A percentile compares a stretch with the other conserved stretches of the same genome.
Conservation (phyloP, 2,113 vertebrate species). For the Rostratula benghalensis region DNA sequence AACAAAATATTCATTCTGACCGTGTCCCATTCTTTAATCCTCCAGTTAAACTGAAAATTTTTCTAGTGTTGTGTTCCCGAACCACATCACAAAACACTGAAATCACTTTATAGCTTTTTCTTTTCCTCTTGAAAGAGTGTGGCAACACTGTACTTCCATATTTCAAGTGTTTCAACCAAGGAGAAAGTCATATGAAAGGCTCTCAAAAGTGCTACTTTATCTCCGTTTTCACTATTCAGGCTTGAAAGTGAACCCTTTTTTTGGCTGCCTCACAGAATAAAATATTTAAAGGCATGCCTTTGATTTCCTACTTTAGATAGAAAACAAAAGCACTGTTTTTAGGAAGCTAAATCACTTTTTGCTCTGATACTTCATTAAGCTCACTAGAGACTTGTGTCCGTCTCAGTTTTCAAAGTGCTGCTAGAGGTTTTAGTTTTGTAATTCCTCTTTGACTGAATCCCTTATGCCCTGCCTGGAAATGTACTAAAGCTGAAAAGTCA, state of each 20-base stretch:
- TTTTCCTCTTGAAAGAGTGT: background rate
- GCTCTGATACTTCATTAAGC: constrained; percentile 40
- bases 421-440: constrained; percentile 7
- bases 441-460: constrained; percentile 16
- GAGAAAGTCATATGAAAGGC: constrained; percentile 42
- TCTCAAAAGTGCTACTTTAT: constrained; percentile 39
- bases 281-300: constrained; percentile 14
- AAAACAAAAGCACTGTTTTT: constrained; percentile 57
- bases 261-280: constrained; percentile 5
- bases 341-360: constrained; percentile 20
- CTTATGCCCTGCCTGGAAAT: constrained; percentile 6
- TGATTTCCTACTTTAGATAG: constrained; percentile 36
- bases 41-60: background rate
- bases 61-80: background rate
- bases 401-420: constrained; percentile 19
- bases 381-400: background rate
- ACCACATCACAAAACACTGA: background rate
- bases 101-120: constrained; percentile 15
- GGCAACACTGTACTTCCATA: background rate
- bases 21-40: constrained; percentile 6
- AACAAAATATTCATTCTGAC: constrained; percentile 12
- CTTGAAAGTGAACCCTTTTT: constrained; percentile 32
- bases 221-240: background rate
- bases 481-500: background rate
- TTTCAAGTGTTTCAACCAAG: constrained; percentile 25